phyloP scores from a whole-genome alignment of 2,797 vertebrate species.

The Acrossocheilus wenchowensis region DNA sequence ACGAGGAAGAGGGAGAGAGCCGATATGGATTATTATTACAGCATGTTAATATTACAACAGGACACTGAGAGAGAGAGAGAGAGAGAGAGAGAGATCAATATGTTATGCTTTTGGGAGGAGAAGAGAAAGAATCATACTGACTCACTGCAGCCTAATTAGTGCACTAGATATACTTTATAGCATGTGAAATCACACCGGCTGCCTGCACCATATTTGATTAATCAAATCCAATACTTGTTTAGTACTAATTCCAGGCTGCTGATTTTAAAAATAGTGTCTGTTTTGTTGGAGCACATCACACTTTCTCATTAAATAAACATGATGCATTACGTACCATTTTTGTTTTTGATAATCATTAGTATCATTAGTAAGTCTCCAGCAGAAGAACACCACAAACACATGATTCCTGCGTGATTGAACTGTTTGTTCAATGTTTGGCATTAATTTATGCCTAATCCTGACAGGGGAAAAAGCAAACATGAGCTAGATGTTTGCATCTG shows the following conservation, averaged over 20 bases:
- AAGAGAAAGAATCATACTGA: background rate
- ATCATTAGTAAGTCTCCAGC: background rate
- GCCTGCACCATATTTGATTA: background rate
- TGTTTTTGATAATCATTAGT: background rate
- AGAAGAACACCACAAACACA: background rate
- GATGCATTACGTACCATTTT: background rate
- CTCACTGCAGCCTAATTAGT: background rate
- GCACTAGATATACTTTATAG: background rate
- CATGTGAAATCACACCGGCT: background rate
- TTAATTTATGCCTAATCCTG: too few relatives aligned
- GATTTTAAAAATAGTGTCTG: background rate
- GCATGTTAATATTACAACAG: conserved; percentile 5
- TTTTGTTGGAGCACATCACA: background rate
- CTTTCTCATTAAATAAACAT: background rate
- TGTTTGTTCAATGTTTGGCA: background rate
- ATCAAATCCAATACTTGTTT: background rate
- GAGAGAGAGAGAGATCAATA: background rate
- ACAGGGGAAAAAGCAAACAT: too few relatives aligned
- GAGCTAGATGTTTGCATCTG: background rate
- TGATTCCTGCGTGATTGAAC: background rate
- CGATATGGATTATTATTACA: background rate
- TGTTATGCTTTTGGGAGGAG: background rate
- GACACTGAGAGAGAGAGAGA: background rate
- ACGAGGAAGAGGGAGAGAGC: background rate
- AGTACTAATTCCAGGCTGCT: background rate